Percentiles rank a stretch among this genome's conserved stretches.
Conservation (phyloP, 2,797 vertebrate species). For the Paramormyrops hopkinsi region DNA sequence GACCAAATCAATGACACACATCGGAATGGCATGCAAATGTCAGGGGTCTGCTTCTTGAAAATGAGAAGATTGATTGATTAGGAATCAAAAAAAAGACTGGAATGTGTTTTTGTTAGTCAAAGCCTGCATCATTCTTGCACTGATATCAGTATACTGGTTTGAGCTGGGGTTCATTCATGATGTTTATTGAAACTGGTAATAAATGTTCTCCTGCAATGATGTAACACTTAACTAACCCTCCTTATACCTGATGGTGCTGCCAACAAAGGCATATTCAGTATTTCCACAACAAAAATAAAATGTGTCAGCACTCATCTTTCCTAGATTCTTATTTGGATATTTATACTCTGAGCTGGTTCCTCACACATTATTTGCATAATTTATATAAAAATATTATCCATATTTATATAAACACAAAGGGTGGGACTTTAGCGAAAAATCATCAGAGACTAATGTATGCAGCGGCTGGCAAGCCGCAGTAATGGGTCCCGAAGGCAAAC, state of each 20-base stretch:
- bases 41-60: neutral
- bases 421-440: neutral
- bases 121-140: neutral
- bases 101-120: neutral
- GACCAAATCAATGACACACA: neutral
- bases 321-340: neutral
- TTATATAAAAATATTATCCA: neutral
- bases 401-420: neutral
- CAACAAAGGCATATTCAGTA: neutral
- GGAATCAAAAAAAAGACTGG: neutral
- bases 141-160: neutral
- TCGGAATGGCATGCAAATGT: neutral
- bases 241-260: neutral
- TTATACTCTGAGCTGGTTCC: neutral
- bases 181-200: neutral
- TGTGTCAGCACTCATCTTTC: neutral
- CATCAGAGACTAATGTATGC: neutral
- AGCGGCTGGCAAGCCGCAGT: neutral
- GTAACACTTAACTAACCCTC: neutral
- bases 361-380: neutral
- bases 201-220: neutral
- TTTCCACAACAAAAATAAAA: neutral
- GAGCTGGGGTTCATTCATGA: neutral
- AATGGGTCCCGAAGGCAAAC: neutral
- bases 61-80: slow-evolving; percentile 14